Conservation (phyloP, 2,888 invertebrate genomes). For the Imbricaverruca yamaguchii region DNA sequence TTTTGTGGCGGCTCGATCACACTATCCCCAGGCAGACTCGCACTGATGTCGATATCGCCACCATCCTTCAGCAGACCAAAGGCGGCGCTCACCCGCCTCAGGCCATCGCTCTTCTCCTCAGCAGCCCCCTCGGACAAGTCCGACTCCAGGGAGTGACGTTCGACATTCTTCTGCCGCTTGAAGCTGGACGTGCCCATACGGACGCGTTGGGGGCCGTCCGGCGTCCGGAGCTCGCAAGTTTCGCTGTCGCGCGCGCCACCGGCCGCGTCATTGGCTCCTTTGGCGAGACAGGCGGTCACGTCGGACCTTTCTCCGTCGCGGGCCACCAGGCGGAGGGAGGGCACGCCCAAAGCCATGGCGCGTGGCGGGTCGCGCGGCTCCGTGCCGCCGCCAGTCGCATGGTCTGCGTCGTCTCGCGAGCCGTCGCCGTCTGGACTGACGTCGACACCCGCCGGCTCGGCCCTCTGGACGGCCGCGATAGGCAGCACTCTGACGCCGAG, state of each 20-base stretch:
- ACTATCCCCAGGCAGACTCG: too few relatives aligned
- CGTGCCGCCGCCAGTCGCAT: not conserved
- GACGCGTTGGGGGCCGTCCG: not conserved
- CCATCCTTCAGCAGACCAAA: too few relatives aligned
- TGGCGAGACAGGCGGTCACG: not conserved
- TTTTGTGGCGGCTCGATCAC: too few relatives aligned
- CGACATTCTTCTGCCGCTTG: not conserved
- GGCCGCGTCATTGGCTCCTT: too few relatives aligned
- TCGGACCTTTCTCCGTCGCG: not conserved
- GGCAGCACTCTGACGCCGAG: not conserved
- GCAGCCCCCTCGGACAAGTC: not conserved
- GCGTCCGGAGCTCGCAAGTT: not conserved
- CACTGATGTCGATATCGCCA: too few relatives aligned
- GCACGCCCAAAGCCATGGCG: not conserved
- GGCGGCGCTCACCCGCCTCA: not conserved
- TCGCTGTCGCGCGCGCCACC: not conserved
- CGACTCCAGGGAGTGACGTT: not conserved
- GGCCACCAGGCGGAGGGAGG: not conserved
- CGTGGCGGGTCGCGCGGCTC: not conserved
- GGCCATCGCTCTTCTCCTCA: not conserved
- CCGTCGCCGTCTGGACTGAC: too few relatives aligned
- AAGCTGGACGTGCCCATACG: slow-evolving; percentile 13
- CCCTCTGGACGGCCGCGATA: too few relatives aligned
- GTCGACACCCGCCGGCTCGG: too few relatives aligned
- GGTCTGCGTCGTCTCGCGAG: too few relatives aligned